Evolutionary conservation across 2,888 invertebrate genomes (phyloP).

Genomic region (Sinelater perroti): DNA sequence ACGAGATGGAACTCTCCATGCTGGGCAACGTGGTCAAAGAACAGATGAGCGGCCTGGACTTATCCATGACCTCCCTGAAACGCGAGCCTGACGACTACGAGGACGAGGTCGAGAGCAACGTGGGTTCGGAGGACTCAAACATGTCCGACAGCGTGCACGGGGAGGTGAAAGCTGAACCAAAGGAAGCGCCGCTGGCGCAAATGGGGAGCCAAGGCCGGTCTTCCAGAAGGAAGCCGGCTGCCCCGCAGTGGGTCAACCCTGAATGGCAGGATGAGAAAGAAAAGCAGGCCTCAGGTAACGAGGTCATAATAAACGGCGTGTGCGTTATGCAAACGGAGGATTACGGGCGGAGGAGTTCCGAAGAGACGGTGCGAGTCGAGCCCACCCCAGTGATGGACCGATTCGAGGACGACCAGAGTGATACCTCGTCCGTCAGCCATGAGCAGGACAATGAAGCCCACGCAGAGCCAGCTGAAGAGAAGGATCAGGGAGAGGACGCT

Average conservation of each 20-base stretch:
- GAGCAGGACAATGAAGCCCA: constrained; percentile 49
- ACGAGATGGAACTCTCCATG: constrained; percentile 66
- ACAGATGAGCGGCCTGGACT: constrained; percentile 84
- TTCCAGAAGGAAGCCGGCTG: constrained; percentile 90
- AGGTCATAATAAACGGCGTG: constrained; percentile 92
- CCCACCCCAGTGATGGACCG: constrained; percentile 76
- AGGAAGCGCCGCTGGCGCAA: constrained; percentile 53
- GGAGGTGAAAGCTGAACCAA: constrained; percentile 68
- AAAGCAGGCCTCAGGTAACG: constrained; percentile 69
- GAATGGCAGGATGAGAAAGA: constrained; percentile 82
- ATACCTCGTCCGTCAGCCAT: constrained; percentile 61
- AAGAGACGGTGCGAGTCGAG: constrained; percentile 80
- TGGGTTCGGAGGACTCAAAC: constrained; percentile 74
- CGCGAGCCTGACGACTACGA: constrained; percentile 82
- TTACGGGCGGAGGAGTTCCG: constrained; percentile 66
- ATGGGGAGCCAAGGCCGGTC: constrained; percentile 59
- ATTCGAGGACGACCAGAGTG: constrained; percentile 66
- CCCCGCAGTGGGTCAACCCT: constrained; percentile 97
- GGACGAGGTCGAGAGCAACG: constrained; percentile 79
- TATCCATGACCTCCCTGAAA: constrained; percentile 85
- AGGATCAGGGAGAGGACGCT: constrained; percentile 49
- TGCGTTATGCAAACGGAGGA: constrained; percentile 90
- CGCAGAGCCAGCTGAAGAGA: constrained; percentile 40
- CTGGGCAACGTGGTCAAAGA: constrained; percentile 74
- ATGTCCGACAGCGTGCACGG: constrained; percentile 63